Evolutionary conservation across 1,140 invertebrate species (phyloP), one percentile per base, ranked within the genome.

Genomic region (Meloidogyne hapla): DNA sequence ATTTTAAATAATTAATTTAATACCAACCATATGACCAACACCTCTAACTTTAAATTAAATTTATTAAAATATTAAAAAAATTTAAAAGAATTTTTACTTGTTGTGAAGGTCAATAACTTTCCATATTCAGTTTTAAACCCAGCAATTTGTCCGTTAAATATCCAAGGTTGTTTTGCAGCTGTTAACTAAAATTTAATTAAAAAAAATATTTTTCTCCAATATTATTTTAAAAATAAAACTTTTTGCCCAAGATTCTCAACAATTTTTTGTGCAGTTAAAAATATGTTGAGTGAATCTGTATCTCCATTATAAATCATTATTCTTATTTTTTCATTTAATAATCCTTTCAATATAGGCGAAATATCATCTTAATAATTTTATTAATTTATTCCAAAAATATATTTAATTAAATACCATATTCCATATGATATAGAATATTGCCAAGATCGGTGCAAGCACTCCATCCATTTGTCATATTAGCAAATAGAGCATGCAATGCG

Each of bases 211-310:
- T 68, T n/a, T 74, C 2, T 12, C 15, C 10, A 26, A 42, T 21
- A 42, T 70, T 65, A 23, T 23, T 68, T 26, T 33, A 33, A 33
- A 33, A 38, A 26, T 25, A 45, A 6, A 21, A 75, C 70, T 13
- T 62, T 9, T 26, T 82, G 56, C 28, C 83, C 83, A 26, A 84
- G 77, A 26, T 72, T 45, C 2, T 72, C 79, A 28, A 78, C 76
- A 74, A 84, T 84, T 28, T 79, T 75, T 40, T 84, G 83, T 74
- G 83, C 81, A 69, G 80, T 80, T 40, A 75, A 18, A 38, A 75
- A 90, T 79, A 90, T 90, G 83, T 90, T 91, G 0, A 89, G 88
- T 88, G 90, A 89, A 80, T 90, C 90, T 25, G 89, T 87, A 83
- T 90, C 90, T 12, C 90, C 90, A 82, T 90, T 90, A 83, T 90